Evolutionary conservation across 2,113 vertebrate genomes (phyloP).

Genomic region (Aviceda subcristata): DNA sequence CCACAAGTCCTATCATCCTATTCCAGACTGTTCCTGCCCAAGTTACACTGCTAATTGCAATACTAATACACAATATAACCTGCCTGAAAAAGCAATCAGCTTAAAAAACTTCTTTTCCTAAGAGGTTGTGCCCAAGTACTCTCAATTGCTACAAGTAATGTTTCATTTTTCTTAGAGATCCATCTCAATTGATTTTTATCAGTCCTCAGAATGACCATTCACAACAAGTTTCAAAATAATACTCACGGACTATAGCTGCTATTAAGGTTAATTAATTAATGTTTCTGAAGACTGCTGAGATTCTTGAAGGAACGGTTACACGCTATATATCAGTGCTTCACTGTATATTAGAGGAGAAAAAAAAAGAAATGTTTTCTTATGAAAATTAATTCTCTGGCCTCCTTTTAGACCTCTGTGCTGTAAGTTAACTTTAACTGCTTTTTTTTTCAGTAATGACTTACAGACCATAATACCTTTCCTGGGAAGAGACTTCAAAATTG

Average conservation of each 20-base stretch:
- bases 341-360: not conserved
- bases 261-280: slow-evolving; percentile 30
- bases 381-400: not conserved
- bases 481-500: not conserved
- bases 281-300: not conserved
- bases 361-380: not conserved
- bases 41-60: not conserved
- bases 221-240: not conserved
- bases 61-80: not conserved
- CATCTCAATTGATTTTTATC: not conserved
- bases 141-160: not conserved
- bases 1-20: not conserved
- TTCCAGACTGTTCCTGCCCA: not conserved
- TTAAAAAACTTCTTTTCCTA: not conserved
- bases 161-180: not conserved
- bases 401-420: not conserved
- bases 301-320: not conserved
- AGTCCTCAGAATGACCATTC: not conserved
- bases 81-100: not conserved
- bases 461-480: not conserved
- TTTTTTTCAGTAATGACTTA: not conserved
- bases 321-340: not conserved
- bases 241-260: not conserved
- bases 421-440: not conserved
- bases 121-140: not conserved